Percentiles rank a stretch among this genome's conserved stretches.
These are phyloP conservation scores for Meiosimyza decipiens DNA, from an alignment of 2,888 invertebrate species.

Conservation along the genomic window DNA sequence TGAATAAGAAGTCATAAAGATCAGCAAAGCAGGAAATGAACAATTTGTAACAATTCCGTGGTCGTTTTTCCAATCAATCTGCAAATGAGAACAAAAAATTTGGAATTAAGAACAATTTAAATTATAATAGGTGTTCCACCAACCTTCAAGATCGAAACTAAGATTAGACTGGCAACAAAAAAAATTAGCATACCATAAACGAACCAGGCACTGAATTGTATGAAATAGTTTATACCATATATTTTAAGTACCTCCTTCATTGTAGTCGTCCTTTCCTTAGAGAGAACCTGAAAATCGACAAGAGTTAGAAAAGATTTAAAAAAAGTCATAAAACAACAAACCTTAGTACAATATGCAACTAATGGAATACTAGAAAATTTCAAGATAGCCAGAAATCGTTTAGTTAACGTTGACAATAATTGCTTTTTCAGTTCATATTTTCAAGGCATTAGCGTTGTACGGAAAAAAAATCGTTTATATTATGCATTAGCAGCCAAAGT, in stretches of 20 bases:
- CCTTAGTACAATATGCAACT: no score
- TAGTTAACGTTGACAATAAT: no score
- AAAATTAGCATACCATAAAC: slow-evolving; percentile 76
- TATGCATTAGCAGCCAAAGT: no score
- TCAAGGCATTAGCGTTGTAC: no score
- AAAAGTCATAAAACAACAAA: no score
- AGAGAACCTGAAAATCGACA: no score
- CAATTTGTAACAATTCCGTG: slow-evolving; percentile 44
- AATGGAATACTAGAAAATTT: no score
- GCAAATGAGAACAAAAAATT: neutral
- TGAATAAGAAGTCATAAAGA: slow-evolving; percentile 77
- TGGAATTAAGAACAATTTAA: neutral
- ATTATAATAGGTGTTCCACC: slow-evolving; percentile 11
- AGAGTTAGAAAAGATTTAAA: no score
- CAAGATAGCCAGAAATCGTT: no score
- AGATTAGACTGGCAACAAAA: slow-evolving; percentile 69
- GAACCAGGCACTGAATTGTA: slow-evolving; percentile 87
- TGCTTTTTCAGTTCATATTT: no score
- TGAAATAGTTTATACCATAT: slow-evolving; percentile 83
- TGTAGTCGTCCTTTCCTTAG: no score
- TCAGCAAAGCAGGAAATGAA: slow-evolving; percentile 65
- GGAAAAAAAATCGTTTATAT: no score
- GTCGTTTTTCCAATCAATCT: slow-evolving; percentile 67
- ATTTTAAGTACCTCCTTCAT: slow-evolving; percentile 73
- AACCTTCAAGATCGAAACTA: slow-evolving; percentile 68